Evolutionary conservation across 2,888 invertebrate genomes (phyloP), one percentile per base, ranked within the genome.

Genomic region (Drosophila siamana): DNA sequence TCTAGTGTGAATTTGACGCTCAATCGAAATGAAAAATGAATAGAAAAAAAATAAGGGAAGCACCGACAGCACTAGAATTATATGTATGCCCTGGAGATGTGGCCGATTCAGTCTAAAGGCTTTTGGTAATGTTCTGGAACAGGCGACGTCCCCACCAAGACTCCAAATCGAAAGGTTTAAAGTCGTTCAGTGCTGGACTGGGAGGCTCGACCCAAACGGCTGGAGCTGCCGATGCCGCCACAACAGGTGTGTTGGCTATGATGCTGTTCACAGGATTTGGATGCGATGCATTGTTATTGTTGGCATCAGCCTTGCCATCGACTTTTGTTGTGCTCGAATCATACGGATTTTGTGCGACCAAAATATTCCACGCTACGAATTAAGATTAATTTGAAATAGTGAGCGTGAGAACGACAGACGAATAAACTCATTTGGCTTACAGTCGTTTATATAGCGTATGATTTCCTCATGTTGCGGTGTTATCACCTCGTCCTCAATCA

Each of bases 111-210:
- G 79, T 94, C 78, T 93, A 94, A 79, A 95, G 94, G 69, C 96
- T 96, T 92, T 95, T 96, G 63, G 97, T 97, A 91, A 97, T 96
- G 91, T 96, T 96, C 88, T 96, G 96, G 93, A 96, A 96, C 71
- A 96, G 93, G 74, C 97, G 94, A 91, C 96, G 96, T 70, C 97
- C 97, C 97, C 97, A 97, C 96, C 97, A 97, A 36, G 96, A 95
- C 91, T 97, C 97, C 89, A 98, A 93, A 93, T 98, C 97, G 90
- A 97, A 97, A 16, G 97, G 96, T 89, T 97, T 96, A 91, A 97
- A 98, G 92, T 97, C 96, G 84, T 94, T 94, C 52, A 96, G 93
- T 24, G 93, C 93, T 36, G 95, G 93, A 89, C 95, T 95, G 8
- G 96, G 95, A 62, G 95, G 95, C 83, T 96, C 96, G 80, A 96